Percentiles rank a stretch among this genome's conserved stretches.
Evolutionary conservation across 2,888 invertebrate genomes (phyloP).

Genomic region (Sinopyrophorus schimmeli): DNA sequence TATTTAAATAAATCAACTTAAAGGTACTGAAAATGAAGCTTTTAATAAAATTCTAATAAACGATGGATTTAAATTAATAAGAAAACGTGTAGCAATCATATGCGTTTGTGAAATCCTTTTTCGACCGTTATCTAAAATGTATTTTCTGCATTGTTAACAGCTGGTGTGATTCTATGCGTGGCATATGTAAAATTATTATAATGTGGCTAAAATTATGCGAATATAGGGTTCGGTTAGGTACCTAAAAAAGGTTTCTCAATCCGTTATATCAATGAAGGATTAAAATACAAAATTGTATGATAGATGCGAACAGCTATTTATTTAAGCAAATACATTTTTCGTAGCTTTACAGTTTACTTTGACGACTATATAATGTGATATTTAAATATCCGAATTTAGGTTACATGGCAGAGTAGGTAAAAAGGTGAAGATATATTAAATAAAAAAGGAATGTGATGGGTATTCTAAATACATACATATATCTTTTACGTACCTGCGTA

Average conservation of each 20-base stretch:
- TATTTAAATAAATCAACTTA: too few species aligned
- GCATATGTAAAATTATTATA: conserved; percentile 41
- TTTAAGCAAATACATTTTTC: conserved; percentile 19
- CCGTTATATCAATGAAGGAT: conserved; percentile 43
- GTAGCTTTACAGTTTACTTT: conserved; percentile 17
- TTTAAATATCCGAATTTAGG: conserved; percentile 44
- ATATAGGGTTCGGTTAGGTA: conserved; percentile 35
- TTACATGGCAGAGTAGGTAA: conserved; percentile 29
- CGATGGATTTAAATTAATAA: too few species aligned
- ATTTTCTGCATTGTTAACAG: conserved; percentile 25
- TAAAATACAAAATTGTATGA: conserved; percentile 40
- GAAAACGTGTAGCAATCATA: too few species aligned
- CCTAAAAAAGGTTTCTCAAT: conserved; percentile 44
- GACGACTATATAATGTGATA: conserved; percentile 38
- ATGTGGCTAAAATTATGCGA: conserved; percentile 46
- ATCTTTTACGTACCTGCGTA: too few species aligned
- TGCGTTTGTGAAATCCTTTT: too few species aligned
- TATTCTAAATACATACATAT: conserved; percentile 29
- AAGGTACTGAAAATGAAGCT: too few species aligned
- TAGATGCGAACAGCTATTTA: conserved; percentile 20
- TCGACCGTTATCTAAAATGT: conserved; percentile 15
- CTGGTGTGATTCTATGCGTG: conserved; percentile 20
- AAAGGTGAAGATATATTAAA: conserved; percentile 28
- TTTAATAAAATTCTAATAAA: too few species aligned
- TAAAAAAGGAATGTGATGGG: conserved; percentile 32